Base-by-base conservation (phyloP, 2,888 invertebrate species). In the Patella caerulea region DNA sequence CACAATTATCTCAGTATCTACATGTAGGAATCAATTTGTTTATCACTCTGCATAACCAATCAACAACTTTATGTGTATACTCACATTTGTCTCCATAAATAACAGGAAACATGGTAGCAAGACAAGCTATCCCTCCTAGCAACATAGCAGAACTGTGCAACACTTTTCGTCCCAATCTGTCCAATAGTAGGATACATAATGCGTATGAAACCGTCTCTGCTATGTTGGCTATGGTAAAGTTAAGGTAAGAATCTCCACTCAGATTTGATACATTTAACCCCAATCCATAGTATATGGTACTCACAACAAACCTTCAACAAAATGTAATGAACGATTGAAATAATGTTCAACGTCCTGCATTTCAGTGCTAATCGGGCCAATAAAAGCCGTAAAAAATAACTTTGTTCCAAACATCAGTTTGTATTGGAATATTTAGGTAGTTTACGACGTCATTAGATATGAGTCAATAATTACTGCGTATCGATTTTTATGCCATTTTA, bases 221-320 rank as follows among this genome's bases (percentile, higher is more conserved):
- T 29, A 83, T 77, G 52, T 81, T 85, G 69, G 86, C 82, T 45
- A 89, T 82, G 70, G 85, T 80, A 78, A 88, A 88, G 84, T 89
- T 89, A 3, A 88, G 77, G 82, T 88, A 88, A 9, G 87, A 83
- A 76, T 85, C 83, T 0, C 89, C 89, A 54, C 86, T 84, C 9
- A 89, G 76, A 77, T 85, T 86, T 2, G 84, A 85, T 4, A 85
- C 82, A 74, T 87, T 86, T 14, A 88, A 80, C 9, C 87, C 82
- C n/a, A 89, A 83, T 2, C 87, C 88, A 72, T 88, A 88, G 70
- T 87, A 89, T 52, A 86, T 86, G 86, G 87, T 85, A 14, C 86
- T 82, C 17, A 84, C 84, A 0, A 87, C 87, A 17, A 83, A 75
- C 89, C 89, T 89, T 74, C 0, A 79, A 15, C 45, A 53, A 72